Evolutionary conservation across 2,888 invertebrate genomes (phyloP).

Genomic region (Hydropsyche betteni): DNA sequence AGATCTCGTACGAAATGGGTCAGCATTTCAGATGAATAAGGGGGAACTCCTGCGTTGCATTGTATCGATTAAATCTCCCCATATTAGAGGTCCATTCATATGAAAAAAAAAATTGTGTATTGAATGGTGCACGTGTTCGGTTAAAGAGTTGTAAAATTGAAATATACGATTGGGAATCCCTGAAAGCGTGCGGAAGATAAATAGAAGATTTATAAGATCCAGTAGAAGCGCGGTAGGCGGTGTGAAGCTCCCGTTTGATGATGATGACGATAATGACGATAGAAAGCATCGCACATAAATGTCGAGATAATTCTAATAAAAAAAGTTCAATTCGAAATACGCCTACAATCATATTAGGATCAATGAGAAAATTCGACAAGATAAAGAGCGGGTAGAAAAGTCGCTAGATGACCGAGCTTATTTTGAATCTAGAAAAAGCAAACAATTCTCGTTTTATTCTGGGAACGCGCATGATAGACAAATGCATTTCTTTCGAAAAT

Average conservation of each 20-base stretch:
- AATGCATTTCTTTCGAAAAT: too few relatives aligned
- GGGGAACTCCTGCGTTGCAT: constrained; percentile 16
- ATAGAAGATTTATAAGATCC: constrained; percentile 18
- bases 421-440: too few relatives aligned
- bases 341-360: too few relatives aligned
- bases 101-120: neutral
- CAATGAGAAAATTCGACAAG: too few relatives aligned
- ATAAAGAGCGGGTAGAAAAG: too few relatives aligned
- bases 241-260: neutral
- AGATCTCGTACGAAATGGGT: constrained; percentile 5
- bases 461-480: too few relatives aligned
- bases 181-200: neutral
- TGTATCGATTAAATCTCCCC: constrained; percentile 21
- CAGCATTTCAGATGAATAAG: constrained; percentile 4
- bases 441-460: too few relatives aligned
- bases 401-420: too few relatives aligned
- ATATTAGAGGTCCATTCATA: constrained; percentile 4
- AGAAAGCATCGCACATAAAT: constrained; percentile 7
- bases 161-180: neutral
- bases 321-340: neutral
- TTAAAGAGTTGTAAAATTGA: neutral
- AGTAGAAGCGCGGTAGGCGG: neutral
- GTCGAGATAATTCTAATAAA: constrained; percentile 10
- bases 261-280: neutral
- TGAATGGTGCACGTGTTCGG: neutral